Evolutionary conservation across 2,797 vertebrate genomes (phyloP).

Genomic region (Anguilla pacifica): DNA sequence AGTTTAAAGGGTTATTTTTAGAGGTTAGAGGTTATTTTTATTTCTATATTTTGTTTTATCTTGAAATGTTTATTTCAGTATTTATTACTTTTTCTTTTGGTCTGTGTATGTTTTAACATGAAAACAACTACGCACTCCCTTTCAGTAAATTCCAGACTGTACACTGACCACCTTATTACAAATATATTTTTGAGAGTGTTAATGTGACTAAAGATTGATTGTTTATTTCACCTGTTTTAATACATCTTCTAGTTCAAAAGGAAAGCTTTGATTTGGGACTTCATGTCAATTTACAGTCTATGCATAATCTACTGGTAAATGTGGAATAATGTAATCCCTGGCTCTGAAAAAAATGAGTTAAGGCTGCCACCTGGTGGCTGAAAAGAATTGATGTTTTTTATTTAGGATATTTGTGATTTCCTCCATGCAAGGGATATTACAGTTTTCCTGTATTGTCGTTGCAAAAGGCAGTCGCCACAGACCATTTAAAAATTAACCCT

Average conservation of each 20-base stretch:
- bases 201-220: neutral
- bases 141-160: neutral
- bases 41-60: neutral
- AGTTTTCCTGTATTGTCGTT: neutral
- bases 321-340: neutral
- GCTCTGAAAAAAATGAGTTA: conserved; percentile 58
- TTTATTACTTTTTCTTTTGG: neutral
- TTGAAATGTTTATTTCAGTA: neutral
- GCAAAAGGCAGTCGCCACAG: neutral
- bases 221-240: conserved; percentile 23
- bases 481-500: neutral
- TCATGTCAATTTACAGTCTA: conserved; percentile 48
- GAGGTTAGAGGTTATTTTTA: neutral
- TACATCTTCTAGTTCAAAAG: conserved; percentile 35
- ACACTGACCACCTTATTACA: neutral
- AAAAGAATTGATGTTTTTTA: neutral
- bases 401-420: neutral
- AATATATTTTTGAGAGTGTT: conserved; percentile 13
- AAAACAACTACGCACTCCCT: neutral
- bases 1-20: neutral
- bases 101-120: neutral
- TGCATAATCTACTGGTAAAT: conserved; percentile 52
- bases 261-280: conserved; percentile 23
- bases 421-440: neutral
- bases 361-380: conserved; percentile 76